phyloP scores from a whole-genome alignment of 1,140 invertebrate genomes.

The Sarcophaga peregrina region DNA sequence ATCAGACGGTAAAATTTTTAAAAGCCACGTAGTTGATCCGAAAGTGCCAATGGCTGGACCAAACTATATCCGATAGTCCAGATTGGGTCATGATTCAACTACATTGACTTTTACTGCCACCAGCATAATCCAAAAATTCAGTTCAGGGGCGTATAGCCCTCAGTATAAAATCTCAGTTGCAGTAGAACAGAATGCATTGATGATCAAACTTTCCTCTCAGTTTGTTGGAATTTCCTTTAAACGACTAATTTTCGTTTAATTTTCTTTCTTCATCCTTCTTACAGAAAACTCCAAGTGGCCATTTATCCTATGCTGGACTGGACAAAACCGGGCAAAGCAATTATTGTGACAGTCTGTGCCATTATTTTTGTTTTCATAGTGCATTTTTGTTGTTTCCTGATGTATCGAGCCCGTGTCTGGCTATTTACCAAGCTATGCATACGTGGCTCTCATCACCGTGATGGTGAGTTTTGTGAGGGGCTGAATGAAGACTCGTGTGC shows the following conservation, averaged over 20 bases:
- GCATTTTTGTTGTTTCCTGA: slow-evolving; percentile 65
- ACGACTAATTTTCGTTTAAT: not conserved
- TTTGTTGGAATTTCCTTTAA: too few species aligned
- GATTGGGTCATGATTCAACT: too few species aligned
- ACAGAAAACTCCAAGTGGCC: slow-evolving; percentile 68
- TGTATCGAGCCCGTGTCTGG: slow-evolving; percentile 65
- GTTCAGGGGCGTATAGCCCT: too few species aligned
- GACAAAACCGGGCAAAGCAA: slow-evolving; percentile 69
- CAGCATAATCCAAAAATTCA: too few species aligned
- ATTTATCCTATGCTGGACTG: slow-evolving; percentile 75
- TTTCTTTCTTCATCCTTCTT: slow-evolving; percentile 46
- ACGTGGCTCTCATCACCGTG: slow-evolving; percentile 57
- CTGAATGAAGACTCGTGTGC: slow-evolving; percentile 60
- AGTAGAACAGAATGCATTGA: too few species aligned
- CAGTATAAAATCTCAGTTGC: too few species aligned
- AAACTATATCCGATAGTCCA: too few species aligned
- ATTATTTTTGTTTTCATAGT: slow-evolving; percentile 69
- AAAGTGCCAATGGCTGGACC: too few species aligned
- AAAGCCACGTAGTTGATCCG: too few species aligned
- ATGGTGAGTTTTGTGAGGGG: slow-evolving; percentile 62
- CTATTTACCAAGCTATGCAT: slow-evolving; percentile 65
- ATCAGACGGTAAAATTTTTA: too few species aligned
- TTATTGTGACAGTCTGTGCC: slow-evolving; percentile 69
- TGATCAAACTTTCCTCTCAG: too few species aligned
- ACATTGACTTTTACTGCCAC: too few species aligned